Evolutionary conservation across 2,797 vertebrate genomes (phyloP).

Genomic region (Fringilla coelebs): DNA sequence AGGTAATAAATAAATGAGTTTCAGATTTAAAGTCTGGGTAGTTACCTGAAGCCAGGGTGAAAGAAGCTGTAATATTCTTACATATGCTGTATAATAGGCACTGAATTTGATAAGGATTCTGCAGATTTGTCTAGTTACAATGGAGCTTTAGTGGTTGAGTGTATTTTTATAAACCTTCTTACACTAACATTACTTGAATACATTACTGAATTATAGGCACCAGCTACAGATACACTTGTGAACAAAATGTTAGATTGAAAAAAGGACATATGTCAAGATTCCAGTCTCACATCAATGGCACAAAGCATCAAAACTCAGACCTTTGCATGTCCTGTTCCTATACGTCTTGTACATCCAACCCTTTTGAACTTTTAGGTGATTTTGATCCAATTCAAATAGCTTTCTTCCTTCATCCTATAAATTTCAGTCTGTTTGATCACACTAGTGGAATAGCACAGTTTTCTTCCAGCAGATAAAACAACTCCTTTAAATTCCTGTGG

Average conservation of each 20-base stretch:
- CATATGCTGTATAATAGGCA: background rate
- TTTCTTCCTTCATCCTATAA: background rate
- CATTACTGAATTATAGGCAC: background rate
- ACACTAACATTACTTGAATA: background rate
- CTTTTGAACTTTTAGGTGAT: background rate
- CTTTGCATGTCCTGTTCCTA: background rate
- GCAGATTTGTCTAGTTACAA: background rate
- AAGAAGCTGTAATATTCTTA: background rate
- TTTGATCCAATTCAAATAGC: slow-evolving; percentile 33
- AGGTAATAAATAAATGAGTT: slow-evolving; percentile 42
- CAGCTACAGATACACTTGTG: background rate
- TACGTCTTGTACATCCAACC: background rate
- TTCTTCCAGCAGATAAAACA: slow-evolving; percentile 45
- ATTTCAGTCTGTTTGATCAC: slow-evolving; percentile 3
- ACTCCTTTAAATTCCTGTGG: slow-evolving; percentile 52
- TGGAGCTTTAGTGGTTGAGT: background rate
- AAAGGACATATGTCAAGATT: background rate
- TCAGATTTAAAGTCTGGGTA: slow-evolving; percentile 14
- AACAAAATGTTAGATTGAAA: background rate
- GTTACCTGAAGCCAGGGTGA: background rate
- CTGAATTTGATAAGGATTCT: background rate
- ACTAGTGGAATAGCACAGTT: background rate
- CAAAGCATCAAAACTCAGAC: background rate
- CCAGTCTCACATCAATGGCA: background rate
- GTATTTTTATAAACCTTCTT: background rate